Conservation (phyloP, 2,888 invertebrate genomes). For the Arctia plantaginis region DNA sequence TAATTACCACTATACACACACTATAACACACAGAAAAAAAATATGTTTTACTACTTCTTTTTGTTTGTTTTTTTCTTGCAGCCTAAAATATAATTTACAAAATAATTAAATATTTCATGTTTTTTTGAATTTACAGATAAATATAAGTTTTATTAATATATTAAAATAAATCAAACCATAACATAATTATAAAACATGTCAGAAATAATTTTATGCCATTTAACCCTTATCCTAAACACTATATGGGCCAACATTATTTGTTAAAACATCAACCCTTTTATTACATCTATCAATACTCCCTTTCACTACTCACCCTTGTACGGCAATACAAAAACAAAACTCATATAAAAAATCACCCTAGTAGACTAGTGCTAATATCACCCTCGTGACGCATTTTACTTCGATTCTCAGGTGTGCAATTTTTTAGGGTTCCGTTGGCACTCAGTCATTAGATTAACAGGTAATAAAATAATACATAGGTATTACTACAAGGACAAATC, state of each 20-base stretch:
- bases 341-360: slow-evolving; percentile 4
- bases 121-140: background rate
- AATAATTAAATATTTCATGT: background rate
- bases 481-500: too few species aligned
- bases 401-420: slow-evolving; percentile 3
- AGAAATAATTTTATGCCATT: background rate
- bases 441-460: too few species aligned
- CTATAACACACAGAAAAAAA: too few species aligned
- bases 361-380: background rate
- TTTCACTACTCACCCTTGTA: slow-evolving; percentile 1
- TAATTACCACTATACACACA: too few species aligned
- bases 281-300: background rate
- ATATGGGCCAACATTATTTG: background rate
- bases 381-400: background rate
- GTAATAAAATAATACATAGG: too few species aligned
- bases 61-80: too few species aligned
- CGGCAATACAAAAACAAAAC: background rate
- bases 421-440: background rate
- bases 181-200: background rate
- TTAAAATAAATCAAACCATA: too few species aligned
- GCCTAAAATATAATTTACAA: too few species aligned
- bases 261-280: slow-evolving; percentile 3
- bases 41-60: background rate
- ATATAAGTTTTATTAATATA: too few species aligned
- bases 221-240: background rate